A percentile compares a stretch with the other conserved stretches of the same genome.
These are phyloP conservation scores for Seriola dumerili DNA, from an alignment of 2,113 vertebrate species.

Conservation along the genomic window DNA sequence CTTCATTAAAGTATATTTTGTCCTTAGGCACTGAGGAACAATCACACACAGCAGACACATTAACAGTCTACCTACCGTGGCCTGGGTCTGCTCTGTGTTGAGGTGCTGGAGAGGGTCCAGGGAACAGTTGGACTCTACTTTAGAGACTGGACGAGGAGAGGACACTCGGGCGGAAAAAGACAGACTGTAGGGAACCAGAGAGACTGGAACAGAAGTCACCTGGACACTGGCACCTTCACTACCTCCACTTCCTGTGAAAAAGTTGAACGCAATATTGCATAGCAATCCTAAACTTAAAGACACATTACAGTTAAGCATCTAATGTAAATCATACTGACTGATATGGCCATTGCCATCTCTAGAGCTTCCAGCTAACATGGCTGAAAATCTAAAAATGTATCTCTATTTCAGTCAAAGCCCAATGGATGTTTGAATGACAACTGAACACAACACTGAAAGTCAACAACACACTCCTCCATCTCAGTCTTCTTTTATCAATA, in stretches of 20 bases:
- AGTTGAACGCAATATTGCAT: not conserved
- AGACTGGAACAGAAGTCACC: slow-evolving; percentile 69
- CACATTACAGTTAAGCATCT: not conserved
- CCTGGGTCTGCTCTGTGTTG: slow-evolving; percentile 77
- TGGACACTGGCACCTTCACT: slow-evolving; percentile 49
- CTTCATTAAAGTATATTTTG: not conserved
- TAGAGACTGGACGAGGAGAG: slow-evolving; percentile 82
- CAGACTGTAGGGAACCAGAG: slow-evolving; percentile 83
- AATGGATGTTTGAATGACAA: no score
- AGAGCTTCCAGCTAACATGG: no score
- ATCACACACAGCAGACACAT: slow-evolving; percentile 9
- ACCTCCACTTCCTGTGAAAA: slow-evolving; percentile 59
- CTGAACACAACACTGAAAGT: no score
- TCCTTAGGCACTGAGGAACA: not conserved
- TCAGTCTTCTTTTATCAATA: no score
- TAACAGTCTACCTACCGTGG: slow-evolving; percentile 80
- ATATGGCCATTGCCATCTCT: no score
- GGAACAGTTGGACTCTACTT: slow-evolving; percentile 84
- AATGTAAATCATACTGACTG: no score
- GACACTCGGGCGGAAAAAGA: slow-evolving; percentile 77
- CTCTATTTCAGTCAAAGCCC: no score
- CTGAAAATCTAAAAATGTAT: no score
- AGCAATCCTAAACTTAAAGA: not conserved
- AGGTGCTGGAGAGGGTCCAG: slow-evolving; percentile 80
- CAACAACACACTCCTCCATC: no score